A percentile compares a stretch with the other conserved stretches of the same genome.
Conservation (phyloP, 2,888 invertebrate species). For the Elysia crispata region DNA sequence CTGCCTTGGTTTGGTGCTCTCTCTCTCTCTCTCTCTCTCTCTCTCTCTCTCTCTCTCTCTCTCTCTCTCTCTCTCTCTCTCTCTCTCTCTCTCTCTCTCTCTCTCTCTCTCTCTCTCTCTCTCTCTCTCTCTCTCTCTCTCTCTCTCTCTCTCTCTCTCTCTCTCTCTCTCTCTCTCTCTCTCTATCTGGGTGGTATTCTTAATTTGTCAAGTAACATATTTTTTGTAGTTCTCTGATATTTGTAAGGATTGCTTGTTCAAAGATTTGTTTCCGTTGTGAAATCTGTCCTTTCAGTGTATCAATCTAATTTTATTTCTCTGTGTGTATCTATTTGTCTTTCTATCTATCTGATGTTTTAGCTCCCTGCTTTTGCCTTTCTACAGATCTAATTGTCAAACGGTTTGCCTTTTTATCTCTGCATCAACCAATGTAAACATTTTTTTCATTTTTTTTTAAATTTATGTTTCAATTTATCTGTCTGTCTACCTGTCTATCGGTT, state of each 20-base stretch:
- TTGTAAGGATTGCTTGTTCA: no score
- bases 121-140: neutral
- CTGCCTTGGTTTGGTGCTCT: slow-evolving; percentile 1
- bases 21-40: neutral
- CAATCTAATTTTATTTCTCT: neutral
- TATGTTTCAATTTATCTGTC: no score
- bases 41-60: slow-evolving; percentile 15
- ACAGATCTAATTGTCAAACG: neutral
- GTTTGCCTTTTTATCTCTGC: neutral
- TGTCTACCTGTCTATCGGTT: no score
- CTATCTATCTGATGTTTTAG: neutral
- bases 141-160: slow-evolving; percentile 21
- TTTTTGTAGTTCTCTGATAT: no score
- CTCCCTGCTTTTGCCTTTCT: neutral
- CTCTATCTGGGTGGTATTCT: no score
- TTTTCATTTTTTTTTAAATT: no score
- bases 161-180: neutral
- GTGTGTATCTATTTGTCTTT: neutral
- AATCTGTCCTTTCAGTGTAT: no score
- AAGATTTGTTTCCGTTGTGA: no score
- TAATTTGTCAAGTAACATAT: no score
- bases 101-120: neutral
- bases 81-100: slow-evolving; percentile 15
- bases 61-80: slow-evolving; percentile 28
- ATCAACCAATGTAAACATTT: no score